Percentiles rank a stretch among this genome's conserved stretches.
Conservation (phyloP, 2,888 invertebrate species). For the Phragmatobia fuliginosa region DNA sequence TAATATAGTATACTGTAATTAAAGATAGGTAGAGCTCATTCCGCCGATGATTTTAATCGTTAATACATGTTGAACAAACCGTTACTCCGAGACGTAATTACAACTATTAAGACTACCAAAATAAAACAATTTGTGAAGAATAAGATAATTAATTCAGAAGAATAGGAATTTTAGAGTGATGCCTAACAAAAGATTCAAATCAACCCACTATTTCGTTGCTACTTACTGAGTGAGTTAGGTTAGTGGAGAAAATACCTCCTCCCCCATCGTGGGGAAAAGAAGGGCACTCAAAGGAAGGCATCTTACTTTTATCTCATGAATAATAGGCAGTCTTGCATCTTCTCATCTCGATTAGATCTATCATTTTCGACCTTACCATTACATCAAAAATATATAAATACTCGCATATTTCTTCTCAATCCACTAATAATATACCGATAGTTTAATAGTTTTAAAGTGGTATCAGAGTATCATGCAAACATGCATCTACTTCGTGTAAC, state of each 20-base stretch:
- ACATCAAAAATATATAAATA: not conserved
- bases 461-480: too few species aligned
- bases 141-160: too few species aligned
- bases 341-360: too few species aligned
- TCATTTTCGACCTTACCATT: too few species aligned
- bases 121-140: not conserved
- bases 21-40: conserved; percentile 22
- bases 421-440: not conserved
- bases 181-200: not conserved
- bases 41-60: conserved; percentile 24
- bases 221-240: too few species aligned
- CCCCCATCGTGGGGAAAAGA: too few species aligned
- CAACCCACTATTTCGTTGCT: too few species aligned
- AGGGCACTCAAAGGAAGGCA: not conserved
- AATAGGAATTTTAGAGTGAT: not conserved
- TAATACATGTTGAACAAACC: not conserved
- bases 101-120: not conserved
- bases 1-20: conserved; percentile 35
- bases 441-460: not conserved
- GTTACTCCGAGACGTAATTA: not conserved
- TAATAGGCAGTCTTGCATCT: too few species aligned
- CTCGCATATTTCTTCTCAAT: not conserved
- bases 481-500: not conserved
- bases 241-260: too few species aligned
- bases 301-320: not conserved